Conservation (phyloP, 2,113 vertebrate species). For the Ramphastos sulfuratus region DNA sequence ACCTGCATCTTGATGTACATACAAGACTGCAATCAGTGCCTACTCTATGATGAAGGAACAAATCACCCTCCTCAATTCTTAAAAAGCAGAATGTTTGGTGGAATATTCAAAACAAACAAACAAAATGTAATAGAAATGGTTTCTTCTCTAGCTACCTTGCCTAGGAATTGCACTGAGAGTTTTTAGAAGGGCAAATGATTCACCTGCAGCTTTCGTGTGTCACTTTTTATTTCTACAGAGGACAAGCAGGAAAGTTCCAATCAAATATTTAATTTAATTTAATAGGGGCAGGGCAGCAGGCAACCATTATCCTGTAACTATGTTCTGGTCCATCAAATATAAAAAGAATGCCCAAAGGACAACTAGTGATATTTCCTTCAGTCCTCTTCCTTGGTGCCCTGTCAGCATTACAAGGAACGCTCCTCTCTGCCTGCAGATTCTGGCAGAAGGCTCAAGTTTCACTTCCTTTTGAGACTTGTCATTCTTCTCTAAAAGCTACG, state of each 20-base stretch:
- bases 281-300: not conserved
- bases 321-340: not conserved
- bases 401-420: not conserved
- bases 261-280: constrained; percentile 37
- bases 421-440: not conserved
- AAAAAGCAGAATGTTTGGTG: not conserved
- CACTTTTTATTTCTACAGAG: constrained; percentile 1
- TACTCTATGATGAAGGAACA: not conserved
- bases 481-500: not conserved
- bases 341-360: constrained; percentile 17
- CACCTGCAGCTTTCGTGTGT: not conserved
- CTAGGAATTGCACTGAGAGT: not conserved
- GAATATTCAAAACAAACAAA: not conserved
- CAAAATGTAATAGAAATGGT: not conserved
- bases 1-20: not conserved
- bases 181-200: not conserved
- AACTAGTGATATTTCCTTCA: not conserved
- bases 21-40: not conserved
- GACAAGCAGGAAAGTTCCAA: constrained; percentile 8
- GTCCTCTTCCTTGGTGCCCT: not conserved
- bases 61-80: not conserved
- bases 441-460: not conserved
- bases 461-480: not conserved
- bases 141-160: constrained; percentile 6
- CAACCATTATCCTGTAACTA: constrained; percentile 4